Evolutionary conservation across 2,888 invertebrate species (phyloP), one percentile per base, ranked within the genome.

Genomic region (Aethes cnicana): DNA sequence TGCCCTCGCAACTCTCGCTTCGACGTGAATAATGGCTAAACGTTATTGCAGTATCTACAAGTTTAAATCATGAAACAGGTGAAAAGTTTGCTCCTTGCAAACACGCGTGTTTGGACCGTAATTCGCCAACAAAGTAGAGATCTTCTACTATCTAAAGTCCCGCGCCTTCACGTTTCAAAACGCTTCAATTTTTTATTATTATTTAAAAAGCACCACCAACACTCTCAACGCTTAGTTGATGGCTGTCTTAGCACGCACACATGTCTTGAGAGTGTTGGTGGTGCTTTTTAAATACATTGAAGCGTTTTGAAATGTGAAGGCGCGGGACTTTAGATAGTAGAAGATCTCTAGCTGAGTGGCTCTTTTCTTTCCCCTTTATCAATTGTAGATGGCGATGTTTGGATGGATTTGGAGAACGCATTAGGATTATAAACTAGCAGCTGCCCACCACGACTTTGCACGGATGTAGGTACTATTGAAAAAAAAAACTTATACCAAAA

Each of bases 301-400:
- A n/a, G n/a, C n/a, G n/a, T n/a, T n/a, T n/a, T n/a, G n/a, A n/a
- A n/a, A n/a, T n/a, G n/a, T n/a, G n/a, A n/a, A n/a, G n/a, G n/a
- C n/a, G n/a, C n/a, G n/a, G n/a, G n/a, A n/a, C n/a, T n/a, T n/a
- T n/a, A n/a, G n/a, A n/a, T n/a, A n/a, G n/a, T n/a, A n/a, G n/a
- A n/a, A n/a, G n/a, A n/a, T n/a, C n/a, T n/a, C n/a, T n/a, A 62
- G 61, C 59, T 52, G 54, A 64, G 63, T 57, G 53, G 60, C 53
- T 59, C 54, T 41, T 53, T 52, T 57, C 56, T 57, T 62, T 58
- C 47, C 54, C 57, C 56, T 58, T 61, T 61, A 50, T 62, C 66
- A 59, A 73, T 70, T 76, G 72, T 73, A 63, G 68, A 67, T 66
- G n/a, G n/a, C n/a, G n/a, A n/a, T n/a, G n/a, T n/a, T n/a, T n/a